Conservation (phyloP, 2,888 invertebrate species). For the Euplagia quadripunctaria region DNA sequence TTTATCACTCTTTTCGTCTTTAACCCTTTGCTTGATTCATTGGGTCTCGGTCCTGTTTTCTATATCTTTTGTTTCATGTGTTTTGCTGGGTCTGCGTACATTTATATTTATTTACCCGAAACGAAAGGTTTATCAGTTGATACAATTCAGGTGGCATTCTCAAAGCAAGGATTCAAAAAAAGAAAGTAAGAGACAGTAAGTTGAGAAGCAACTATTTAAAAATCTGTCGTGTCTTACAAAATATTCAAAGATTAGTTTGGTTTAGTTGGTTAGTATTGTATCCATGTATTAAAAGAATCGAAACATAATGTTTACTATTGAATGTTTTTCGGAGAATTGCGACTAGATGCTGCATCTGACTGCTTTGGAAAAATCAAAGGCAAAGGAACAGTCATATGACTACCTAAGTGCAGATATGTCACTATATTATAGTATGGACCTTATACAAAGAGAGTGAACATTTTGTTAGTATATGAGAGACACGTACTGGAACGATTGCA, state of each 20-base stretch:
- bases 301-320: no score
- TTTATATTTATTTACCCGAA: constrained; percentile 73
- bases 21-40: constrained; percentile 62
- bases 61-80: constrained; percentile 71
- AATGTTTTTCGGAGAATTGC: no score
- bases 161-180: constrained; percentile 48
- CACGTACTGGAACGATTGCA: no score
- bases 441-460: no score
- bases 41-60: constrained; percentile 74
- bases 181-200: constrained; percentile 1
- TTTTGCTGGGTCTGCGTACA: constrained; percentile 65
- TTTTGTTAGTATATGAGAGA: no score
- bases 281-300: no score
- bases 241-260: neutral
- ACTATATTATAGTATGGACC: no score
- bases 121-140: constrained; percentile 75
- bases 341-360: no score
- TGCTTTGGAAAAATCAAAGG: no score
- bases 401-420: no score
- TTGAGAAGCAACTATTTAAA: neutral
- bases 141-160: constrained; percentile 65
- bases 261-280: neutral
- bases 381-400: no score
- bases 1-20: constrained; percentile 73
- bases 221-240: neutral